Evolutionary conservation across 2,113 vertebrate genomes (phyloP).

Genomic region (Pipra filicauda): DNA sequence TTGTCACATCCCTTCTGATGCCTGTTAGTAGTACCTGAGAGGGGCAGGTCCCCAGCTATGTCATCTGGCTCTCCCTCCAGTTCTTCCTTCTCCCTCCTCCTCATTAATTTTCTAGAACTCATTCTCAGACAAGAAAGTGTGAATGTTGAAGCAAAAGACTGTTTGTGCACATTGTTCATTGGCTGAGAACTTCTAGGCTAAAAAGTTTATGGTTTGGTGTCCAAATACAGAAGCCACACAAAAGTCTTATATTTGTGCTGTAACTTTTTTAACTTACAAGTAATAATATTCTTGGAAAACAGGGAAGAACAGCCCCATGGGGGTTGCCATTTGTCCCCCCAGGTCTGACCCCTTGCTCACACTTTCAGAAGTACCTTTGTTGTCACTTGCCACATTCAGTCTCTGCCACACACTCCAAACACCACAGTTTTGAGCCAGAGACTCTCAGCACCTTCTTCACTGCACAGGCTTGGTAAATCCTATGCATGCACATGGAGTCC

Average conservation of each 20-base stretch:
- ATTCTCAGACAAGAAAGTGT: neutral
- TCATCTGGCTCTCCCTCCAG: neutral
- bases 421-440: neutral
- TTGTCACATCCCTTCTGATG: neutral
- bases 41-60: rapidly evolving
- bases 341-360: neutral
- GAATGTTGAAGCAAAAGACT: neutral
- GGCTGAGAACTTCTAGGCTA: neutral
- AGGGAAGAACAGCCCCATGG: neutral
- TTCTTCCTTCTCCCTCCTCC: neutral
- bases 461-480: neutral
- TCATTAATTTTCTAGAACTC: neutral
- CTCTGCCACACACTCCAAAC: neutral
- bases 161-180: neutral
- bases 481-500: neutral
- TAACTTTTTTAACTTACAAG: neutral
- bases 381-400: neutral
- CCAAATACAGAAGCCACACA: neutral
- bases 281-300: neutral
- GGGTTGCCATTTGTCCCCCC: neutral
- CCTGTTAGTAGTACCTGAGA: rapidly evolving
- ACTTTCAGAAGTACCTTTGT: neutral
- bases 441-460: neutral
- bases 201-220: neutral
- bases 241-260: neutral